Base-by-base conservation (phyloP, 2,113 vertebrate species). In the Pheucticus melanocephalus region DNA sequence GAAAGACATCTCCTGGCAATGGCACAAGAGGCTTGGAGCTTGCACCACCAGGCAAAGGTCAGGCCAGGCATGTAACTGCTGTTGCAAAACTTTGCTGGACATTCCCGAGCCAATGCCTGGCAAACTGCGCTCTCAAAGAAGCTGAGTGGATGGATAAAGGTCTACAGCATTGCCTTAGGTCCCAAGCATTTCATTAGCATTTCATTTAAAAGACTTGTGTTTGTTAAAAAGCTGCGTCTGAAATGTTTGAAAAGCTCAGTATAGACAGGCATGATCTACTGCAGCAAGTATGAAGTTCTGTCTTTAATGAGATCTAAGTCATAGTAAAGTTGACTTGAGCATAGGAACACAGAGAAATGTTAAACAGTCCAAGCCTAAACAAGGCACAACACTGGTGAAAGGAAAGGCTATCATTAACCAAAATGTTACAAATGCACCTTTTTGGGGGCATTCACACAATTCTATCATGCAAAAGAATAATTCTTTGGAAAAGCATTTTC, bases 151-250 rank as follows among this genome's bases (percentile, higher is more conserved):
- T 50, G 64, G 71, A 33, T 93, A 86, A 93, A 94, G 68, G 39
- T 66, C 90, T 72, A 31, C 2, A 7, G 35, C 75, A 86, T 83
- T 70, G 88, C 70, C 72, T 90, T 63, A 63, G 33, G 54, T 20
- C 77, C 33, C 50, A 47, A 56, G 61, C 61, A 37, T 80, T 45
- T 80, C 61, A 80, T 56, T 66, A 56, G 50, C 63, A 80, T 80
- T 47, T 81, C 78, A 68, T 81, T 68, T 25, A 10, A 68, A 56
- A 66, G 33, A 33, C 12, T 45, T 4, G 35, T 76, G 63, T 65
- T 92, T 82, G 85, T 83, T 90, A 80, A 96, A 91, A 94, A 73
- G 59, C 71, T 95, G 78, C 14, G 42, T 39, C 45, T 82, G 94
- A 92, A 90, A 95, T 88, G 75, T 86, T 97, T 95, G 94, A 73